phyloP scores from a whole-genome alignment of 2,797 vertebrate genomes.

The Oreortyx pictus region DNA sequence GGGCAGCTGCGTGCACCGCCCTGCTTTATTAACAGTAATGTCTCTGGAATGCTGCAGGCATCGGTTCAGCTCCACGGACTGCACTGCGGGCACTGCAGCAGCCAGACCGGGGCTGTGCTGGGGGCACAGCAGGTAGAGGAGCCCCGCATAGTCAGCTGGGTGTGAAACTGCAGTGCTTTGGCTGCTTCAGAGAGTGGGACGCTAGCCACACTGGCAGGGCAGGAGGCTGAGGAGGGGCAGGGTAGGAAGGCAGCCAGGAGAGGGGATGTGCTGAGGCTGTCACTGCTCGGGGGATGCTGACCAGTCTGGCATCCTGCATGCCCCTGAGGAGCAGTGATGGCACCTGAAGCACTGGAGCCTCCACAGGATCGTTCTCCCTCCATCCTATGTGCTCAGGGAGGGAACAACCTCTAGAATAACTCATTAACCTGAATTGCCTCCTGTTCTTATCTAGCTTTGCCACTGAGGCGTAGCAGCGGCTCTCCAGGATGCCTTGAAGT shows the following conservation, averaged over 20 bases:
- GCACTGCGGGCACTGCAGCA: rapidly evolving
- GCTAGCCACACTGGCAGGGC: rapidly evolving
- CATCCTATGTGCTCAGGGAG: neutral
- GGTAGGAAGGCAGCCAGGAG: neutral
- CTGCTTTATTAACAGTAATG: neutral
- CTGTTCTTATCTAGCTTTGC: slow-evolving; percentile 5
- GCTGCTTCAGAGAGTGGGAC: neutral
- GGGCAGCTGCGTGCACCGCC: rapidly evolving
- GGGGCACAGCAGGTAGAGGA: neutral
- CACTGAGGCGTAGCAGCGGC: neutral
- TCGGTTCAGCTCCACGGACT: neutral
- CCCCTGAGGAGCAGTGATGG: neutral
- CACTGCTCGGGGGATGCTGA: neutral
- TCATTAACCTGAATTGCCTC: slow-evolving; percentile 53
- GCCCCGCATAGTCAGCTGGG: slow-evolving; percentile 45
- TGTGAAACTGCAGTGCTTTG: slow-evolving; percentile 64
- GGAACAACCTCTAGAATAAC: neutral
- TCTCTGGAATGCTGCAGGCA: neutral
- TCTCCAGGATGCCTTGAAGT: neutral
- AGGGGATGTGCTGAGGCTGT: neutral
- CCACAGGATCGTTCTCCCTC: neutral
- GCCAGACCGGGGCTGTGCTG: rapidly evolving
- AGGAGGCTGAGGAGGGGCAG: neutral
- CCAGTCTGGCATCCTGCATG: rapidly evolving
- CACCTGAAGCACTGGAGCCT: neutral